Evolutionary conservation across 2,113 vertebrate genomes (phyloP).

Genomic region (Circaetus cinerascens): DNA sequence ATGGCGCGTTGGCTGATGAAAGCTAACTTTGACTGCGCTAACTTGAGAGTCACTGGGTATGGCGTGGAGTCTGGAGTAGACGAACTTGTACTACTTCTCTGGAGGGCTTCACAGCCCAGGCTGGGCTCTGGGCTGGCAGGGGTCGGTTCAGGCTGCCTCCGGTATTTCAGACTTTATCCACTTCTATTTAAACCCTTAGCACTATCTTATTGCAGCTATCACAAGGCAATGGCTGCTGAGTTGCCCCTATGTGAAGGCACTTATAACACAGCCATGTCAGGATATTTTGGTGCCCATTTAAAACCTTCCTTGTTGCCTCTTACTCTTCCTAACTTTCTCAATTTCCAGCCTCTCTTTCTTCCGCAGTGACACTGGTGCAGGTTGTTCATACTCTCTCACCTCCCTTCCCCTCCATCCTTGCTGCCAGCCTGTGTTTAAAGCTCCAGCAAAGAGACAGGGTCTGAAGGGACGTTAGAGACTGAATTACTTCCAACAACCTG

Average conservation of each 20-base stretch:
- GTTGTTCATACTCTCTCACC: neutral
- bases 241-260: neutral
- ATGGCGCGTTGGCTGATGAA: accelerated
- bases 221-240: neutral
- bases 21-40: neutral
- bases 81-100: neutral
- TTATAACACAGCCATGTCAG: neutral
- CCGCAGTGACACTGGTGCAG: accelerated
- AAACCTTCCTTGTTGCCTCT: neutral
- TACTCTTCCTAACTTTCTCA: neutral
- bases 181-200: neutral
- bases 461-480: neutral
- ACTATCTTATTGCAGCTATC: neutral
- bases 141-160: neutral
- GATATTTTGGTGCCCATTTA: neutral
- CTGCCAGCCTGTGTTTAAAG: neutral
- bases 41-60: neutral
- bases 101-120: neutral
- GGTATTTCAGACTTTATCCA: neutral
- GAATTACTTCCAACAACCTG: neutral
- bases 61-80: neutral
- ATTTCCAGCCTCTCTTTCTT: neutral
- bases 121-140: neutral
- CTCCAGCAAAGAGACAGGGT: neutral
- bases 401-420: neutral